A percentile compares a stretch with the other conserved stretches of the same genome.
Evolutionary conservation across 2,113 vertebrate species (phyloP).

Genomic region (Triplophysa rosa): DNA sequence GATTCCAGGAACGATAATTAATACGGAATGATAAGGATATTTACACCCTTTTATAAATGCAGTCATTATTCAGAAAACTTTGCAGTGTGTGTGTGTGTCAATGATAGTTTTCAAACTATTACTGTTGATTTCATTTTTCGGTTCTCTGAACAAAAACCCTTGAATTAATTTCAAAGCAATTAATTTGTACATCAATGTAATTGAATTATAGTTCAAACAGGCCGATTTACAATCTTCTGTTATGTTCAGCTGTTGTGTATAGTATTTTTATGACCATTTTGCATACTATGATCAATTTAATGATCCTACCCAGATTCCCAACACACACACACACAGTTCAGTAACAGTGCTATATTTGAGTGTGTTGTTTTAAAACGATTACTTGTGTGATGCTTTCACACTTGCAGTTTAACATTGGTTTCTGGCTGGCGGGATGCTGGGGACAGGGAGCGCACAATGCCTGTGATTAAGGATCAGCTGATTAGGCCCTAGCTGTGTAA

Average conservation of each 20-base stretch:
- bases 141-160: too few species aligned
- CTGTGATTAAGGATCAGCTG: slow-evolving; percentile 76
- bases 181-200: too few species aligned
- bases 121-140: too few species aligned
- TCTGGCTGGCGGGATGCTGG: slow-evolving; percentile 38
- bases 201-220: too few species aligned
- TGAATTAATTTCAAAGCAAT: too few species aligned
- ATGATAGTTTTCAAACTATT: too few species aligned
- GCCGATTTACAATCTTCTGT: slow-evolving; percentile 58
- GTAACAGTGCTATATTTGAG: slow-evolving; percentile 41
- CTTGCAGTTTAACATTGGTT: slow-evolving; percentile 27
- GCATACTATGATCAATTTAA: background rate
- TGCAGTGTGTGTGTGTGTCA: too few species aligned
- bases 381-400: slow-evolving; percentile 57
- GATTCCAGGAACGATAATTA: too few species aligned
- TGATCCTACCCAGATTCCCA: background rate
- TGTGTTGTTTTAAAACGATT: slow-evolving; percentile 66
- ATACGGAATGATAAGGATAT: too few species aligned
- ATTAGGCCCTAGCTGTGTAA: slow-evolving; percentile 76
- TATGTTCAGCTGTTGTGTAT: slow-evolving; percentile 10
- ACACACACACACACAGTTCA: slow-evolving; percentile 6
- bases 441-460: slow-evolving; percentile 62
- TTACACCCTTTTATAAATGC: too few species aligned
- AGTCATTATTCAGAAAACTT: too few species aligned
- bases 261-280: slow-evolving; percentile 50